phyloP scores from a whole-genome alignment of 1,140 invertebrate species.

The Triops longicaudatus region DNA sequence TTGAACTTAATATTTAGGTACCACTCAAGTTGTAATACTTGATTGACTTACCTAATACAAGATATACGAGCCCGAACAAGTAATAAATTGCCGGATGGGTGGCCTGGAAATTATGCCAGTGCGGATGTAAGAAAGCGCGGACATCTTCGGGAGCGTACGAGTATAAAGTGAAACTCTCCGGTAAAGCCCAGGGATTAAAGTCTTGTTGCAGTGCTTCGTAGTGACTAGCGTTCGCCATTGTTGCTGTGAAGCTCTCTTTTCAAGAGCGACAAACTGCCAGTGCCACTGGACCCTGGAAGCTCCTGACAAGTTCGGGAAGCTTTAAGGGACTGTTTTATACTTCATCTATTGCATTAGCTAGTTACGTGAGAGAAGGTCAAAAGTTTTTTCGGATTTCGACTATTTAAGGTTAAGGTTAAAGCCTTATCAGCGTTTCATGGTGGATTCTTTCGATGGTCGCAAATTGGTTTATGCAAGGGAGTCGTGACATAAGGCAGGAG shows the following conservation, averaged over 20 bases:
- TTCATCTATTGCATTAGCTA: neutral
- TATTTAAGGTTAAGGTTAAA: neutral
- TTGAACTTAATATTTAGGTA: neutral
- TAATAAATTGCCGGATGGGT: conserved; percentile 29
- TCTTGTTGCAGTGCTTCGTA: conserved; percentile 24
- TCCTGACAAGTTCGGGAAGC: neutral
- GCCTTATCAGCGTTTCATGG: neutral
- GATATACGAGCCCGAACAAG: conserved; percentile 29
- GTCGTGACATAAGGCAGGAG: neutral
- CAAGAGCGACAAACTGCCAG: neutral
- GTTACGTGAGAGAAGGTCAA: neutral
- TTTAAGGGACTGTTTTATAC: neutral
- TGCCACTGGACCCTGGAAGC: neutral
- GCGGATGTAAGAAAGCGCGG: conserved; percentile 30
- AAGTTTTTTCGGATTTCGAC: neutral
- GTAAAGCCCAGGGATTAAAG: conserved; percentile 28
- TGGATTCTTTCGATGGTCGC: neutral
- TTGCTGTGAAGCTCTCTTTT: neutral
- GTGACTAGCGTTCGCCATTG: neutral
- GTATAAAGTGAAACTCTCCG: conserved; percentile 26
- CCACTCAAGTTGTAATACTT: neutral
- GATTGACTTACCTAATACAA: conserved; percentile 21
- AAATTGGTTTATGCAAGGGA: neutral
- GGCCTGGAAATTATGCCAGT: conserved; percentile 30
- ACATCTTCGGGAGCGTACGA: conserved; percentile 31